These are phyloP conservation scores for Homarus americanus DNA, from an alignment of 1,140 invertebrate species.

Conservation along the genomic window DNA sequence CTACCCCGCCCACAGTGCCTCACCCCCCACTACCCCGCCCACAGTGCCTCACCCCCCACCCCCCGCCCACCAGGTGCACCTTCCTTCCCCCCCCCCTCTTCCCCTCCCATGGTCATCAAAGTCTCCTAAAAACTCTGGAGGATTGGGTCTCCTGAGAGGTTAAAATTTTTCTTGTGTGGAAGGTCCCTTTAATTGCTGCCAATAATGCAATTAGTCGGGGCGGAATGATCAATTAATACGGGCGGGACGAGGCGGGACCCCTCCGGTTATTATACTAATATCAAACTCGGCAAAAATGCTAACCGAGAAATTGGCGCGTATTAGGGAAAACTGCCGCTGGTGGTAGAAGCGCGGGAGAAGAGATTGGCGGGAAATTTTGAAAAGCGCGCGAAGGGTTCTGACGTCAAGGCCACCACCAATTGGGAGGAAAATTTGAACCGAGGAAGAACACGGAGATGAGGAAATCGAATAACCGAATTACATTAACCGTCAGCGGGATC, in stretches of 20 bases:
- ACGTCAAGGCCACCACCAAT: not conserved
- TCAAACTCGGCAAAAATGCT: constrained; percentile 48
- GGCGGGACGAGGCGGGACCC: constrained; percentile 27
- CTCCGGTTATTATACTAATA: constrained; percentile 46
- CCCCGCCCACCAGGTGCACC: too few relatives aligned
- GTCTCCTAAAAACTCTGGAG: constrained; percentile 23
- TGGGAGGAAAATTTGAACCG: not conserved
- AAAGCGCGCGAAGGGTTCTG: not conserved
- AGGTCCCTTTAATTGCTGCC: constrained; percentile 69
- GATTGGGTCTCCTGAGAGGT: constrained; percentile 48
- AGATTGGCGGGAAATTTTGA: not conserved
- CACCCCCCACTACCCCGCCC: too few relatives aligned
- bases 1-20: too few relatives aligned
- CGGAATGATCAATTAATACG: constrained; percentile 69
- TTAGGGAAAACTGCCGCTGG: constrained; percentile 55
- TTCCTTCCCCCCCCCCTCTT: not conserved
- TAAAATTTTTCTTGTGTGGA: constrained; percentile 53
- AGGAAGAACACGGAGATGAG: constrained; percentile 5
- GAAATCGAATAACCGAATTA: constrained; percentile 37
- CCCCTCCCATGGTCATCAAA: constrained; percentile 9
- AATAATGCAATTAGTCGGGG: constrained; percentile 68
- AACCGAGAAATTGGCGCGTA: constrained; percentile 48
- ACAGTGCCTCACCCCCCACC: too few relatives aligned
- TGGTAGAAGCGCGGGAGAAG: not conserved
- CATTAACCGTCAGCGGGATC: constrained; percentile 25